Evolutionary conservation across 2,888 invertebrate species (phyloP), one percentile per base, ranked within the genome.

Genomic region (Meghimatium bilineatum): DNA sequence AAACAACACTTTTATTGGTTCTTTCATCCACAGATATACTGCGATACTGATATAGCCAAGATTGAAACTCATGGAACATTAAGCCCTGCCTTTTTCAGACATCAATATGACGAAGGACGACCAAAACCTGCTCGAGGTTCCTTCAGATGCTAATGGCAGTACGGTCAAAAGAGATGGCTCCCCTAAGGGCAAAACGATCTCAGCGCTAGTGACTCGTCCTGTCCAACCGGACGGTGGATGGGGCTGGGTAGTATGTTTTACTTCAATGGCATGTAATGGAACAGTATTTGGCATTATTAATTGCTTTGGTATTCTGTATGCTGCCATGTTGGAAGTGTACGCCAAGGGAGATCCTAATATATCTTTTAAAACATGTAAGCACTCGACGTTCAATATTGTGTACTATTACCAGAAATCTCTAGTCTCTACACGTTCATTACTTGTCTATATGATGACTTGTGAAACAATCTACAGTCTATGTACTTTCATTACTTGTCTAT

Each of bases 201-300:
- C 34, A 26, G 36, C 10, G 2, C 34, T 44, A 17, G 56, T n/a
- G 12, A 3, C n/a, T 3, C 76, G 60, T 5, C 77, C 83, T 80
- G 83, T 86, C 0, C 91, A 89, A 20, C 90, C 91, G 12, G 92
- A 97, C 94, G 97, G 97, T 23, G 97, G 97, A 26, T 95, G 96
- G 90, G 97, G 97, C 0, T 97, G 96, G 95, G 94, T 96, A 85
- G 96, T 98, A 29, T 95, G 97, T 95, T 67, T 97, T 69, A 97
- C 96, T 71, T 97, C 97, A 85, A 97, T 98, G 93, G 94, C 97
- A 85, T 96, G 96, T 91, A 98, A 98, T 94, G 98, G 98, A 12
- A 96, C 97, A 79, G 95, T 98, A 80, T 97, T 98, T 93, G 97
- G 98, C 75, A 96, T 97, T 72, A 97, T 98, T 91, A 98, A 98